These are phyloP conservation scores for Trachelus troglodyta DNA, from an alignment of 2,888 invertebrate species.

Conservation along the genomic window DNA sequence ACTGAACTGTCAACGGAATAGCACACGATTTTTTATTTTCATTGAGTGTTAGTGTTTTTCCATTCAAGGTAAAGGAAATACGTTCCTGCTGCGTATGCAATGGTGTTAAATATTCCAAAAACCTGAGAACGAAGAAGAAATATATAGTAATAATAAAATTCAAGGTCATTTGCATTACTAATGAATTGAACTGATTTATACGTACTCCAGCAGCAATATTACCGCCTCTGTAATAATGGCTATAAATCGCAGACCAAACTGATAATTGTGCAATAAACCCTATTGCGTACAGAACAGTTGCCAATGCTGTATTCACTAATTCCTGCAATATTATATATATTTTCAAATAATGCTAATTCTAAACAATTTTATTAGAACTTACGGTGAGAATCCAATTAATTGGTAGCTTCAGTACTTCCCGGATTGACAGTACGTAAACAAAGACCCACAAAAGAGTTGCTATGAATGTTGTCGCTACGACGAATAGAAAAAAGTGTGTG, in stretches of 20 bases:
- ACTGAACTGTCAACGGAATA: conserved; percentile 1
- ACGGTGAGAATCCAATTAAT: conserved; percentile 88
- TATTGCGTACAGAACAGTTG: conserved; percentile 79
- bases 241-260: conserved; percentile 68
- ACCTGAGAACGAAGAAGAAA: conserved; percentile 67
- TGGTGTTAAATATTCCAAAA: conserved; percentile 84
- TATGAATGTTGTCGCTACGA: conserved; percentile 85
- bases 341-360: neutral
- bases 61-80: conserved; percentile 82
- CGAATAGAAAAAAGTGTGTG: conserved; percentile 87
- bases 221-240: conserved; percentile 62
- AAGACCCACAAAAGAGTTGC: conserved; percentile 84
- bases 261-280: conserved; percentile 85
- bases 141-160: neutral
- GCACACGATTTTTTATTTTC: conserved; percentile 22
- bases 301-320: conserved; percentile 79
- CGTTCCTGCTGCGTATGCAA: conserved; percentile 81
- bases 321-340: conserved; percentile 75
- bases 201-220: conserved; percentile 85
- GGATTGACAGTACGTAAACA: conserved; percentile 82
- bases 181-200: conserved; percentile 36
- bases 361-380: conserved; percentile 61
- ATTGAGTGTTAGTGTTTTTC: conserved; percentile 69
- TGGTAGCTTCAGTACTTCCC: conserved; percentile 81
- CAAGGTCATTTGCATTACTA: neutral